Evolutionary conservation across 1,140 invertebrate genomes (phyloP), one percentile per base, ranked within the genome.

Genomic region (Euura saliciscinereae): DNA sequence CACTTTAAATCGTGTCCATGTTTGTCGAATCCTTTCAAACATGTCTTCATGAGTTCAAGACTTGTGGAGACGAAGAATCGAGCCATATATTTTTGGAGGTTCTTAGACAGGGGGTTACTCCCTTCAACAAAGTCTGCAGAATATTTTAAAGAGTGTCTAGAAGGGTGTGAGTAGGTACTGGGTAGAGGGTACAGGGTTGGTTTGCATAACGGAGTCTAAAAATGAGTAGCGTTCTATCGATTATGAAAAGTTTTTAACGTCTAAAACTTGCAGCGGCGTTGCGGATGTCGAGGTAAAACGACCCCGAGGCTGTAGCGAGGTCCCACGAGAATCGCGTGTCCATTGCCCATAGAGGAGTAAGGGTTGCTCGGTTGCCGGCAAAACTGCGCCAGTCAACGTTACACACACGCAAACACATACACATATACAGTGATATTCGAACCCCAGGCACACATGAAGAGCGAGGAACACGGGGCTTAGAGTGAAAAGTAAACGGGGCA

Each of bases 401-500:
- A 51, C 6, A 51, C 46, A 59, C 51, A 59, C 51, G 6, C 51
- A 59, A n/a, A 59, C 51, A 59, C 51, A 11, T 11, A 11, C 51
- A n/a, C 5, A 59, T n/a, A 59, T 11, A 3, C 6, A 59, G 51
- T n/a, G 13, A 59, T 28, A 59, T 59, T 8, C 8, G 51, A 11
- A 59, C 51, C 51, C 8, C 8, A 8, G 13, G 46, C 28, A 28
- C 46, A 51, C 8, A 5, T 6, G 51, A n/a, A n/a, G 51, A n/a
- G 8, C 13, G 43, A 68, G 65, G 70, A 67, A 74, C 69, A 74
- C 69, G 73, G 66, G 43, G 69, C 45, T 42, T 43, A 59, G 65
- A 74, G 73, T 74, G 73, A 74, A 74, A 44, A 68, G 73, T 68
- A 74, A 71, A 74, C 73, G 71, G 65, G 28, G 43, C 28, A 10